Evolutionary conservation across 2,113 vertebrate genomes (phyloP).

Genomic region (Lophius piscatorius): DNA sequence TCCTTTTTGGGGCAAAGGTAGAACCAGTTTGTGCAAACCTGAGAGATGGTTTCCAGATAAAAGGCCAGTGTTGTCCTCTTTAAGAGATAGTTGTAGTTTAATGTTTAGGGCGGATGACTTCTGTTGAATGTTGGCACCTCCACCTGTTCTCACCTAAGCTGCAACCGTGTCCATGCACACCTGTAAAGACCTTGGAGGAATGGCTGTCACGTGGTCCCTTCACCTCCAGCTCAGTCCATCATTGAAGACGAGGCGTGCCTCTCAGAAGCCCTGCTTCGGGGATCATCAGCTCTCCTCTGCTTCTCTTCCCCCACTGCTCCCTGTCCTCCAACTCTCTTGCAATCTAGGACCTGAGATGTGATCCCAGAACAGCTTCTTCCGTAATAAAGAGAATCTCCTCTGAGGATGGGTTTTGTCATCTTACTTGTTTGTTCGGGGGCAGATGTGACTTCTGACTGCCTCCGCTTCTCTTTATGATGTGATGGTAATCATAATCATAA

Average conservation of each 20-base stretch:
- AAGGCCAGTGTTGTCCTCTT: slow-evolving; percentile 44
- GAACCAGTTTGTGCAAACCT: slow-evolving; percentile 69
- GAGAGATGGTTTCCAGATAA: slow-evolving; percentile 53
- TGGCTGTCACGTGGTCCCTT: slow-evolving; percentile 3
- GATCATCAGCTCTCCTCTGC: slow-evolving; percentile 56
- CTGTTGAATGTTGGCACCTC: slow-evolving; percentile 16
- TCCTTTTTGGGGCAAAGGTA: slow-evolving; percentile 50
- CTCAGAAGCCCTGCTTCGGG: slow-evolving; percentile 33
- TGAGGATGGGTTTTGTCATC: slow-evolving; percentile 68
- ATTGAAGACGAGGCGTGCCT: slow-evolving; percentile 48
- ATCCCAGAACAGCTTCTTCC: slow-evolving; percentile 63
- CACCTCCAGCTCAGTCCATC: slow-evolving; percentile 69
- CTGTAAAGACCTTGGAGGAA: slow-evolving; percentile 16
- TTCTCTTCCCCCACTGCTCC: slow-evolving; percentile 59
- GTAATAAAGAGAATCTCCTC: slow-evolving; percentile 62
- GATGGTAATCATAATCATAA: too few species aligned
- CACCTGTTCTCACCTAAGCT: slow-evolving; percentile 42
- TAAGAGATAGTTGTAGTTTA: slow-evolving; percentile 28
- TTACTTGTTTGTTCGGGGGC: slow-evolving; percentile 62
- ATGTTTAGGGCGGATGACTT: slow-evolving; percentile 34
- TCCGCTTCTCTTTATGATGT: slow-evolving; percentile 29
- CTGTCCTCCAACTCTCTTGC: slow-evolving; percentile 62
- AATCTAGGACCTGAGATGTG: slow-evolving; percentile 58
- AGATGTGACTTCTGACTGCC: slow-evolving; percentile 55
- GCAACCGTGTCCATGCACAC: slow-evolving; percentile 46